Conservation (phyloP, 1,140 invertebrate species). For the Orussus abietinus region DNA sequence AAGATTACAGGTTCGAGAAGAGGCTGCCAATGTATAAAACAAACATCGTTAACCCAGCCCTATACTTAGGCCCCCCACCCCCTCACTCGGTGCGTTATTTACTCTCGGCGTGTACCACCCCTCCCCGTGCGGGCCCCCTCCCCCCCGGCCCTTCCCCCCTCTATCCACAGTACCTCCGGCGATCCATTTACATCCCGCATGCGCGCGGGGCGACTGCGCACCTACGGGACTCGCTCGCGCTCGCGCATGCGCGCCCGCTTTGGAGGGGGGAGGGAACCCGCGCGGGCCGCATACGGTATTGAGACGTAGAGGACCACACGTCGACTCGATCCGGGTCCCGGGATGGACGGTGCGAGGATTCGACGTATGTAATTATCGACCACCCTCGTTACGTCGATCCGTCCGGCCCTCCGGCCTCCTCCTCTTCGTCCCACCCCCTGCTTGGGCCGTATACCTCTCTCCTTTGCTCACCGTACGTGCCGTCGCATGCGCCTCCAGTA, state of each 20-base stretch:
- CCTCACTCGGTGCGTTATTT: conserved; percentile 25
- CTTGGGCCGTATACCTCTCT: conserved; percentile 4
- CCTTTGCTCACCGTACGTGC: neutral
- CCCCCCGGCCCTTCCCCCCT: conserved; percentile 14
- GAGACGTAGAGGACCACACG: conserved; percentile 42
- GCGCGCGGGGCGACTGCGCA: no score
- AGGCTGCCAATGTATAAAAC: conserved; percentile 57
- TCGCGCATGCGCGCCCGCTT: conserved; percentile 2
- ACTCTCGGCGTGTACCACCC: conserved; percentile 9
- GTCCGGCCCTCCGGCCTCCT: conserved; percentile 12
- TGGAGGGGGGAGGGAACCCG: conserved; percentile 14
- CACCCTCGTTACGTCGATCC: conserved; percentile 29
- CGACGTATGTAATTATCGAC: conserved; percentile 41
- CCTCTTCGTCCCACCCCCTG: conserved; percentile 7
- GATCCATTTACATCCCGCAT: conserved; percentile 17
- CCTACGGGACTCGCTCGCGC: conserved; percentile 5
- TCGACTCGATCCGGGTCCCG: conserved; percentile 18
- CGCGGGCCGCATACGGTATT: conserved; percentile 24
- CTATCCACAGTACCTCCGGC: conserved; percentile 19
- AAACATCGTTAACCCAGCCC: conserved; percentile 55
- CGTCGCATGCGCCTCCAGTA: conserved; percentile 6
- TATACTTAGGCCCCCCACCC: conserved; percentile 45
- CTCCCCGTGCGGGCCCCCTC: conserved; percentile 19
- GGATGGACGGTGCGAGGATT: conserved; percentile 34
- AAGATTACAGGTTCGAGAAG: conserved; percentile 55